Base-by-base conservation (phyloP, 2,888 invertebrate genomes). In the Drosophila tripunctata region DNA sequence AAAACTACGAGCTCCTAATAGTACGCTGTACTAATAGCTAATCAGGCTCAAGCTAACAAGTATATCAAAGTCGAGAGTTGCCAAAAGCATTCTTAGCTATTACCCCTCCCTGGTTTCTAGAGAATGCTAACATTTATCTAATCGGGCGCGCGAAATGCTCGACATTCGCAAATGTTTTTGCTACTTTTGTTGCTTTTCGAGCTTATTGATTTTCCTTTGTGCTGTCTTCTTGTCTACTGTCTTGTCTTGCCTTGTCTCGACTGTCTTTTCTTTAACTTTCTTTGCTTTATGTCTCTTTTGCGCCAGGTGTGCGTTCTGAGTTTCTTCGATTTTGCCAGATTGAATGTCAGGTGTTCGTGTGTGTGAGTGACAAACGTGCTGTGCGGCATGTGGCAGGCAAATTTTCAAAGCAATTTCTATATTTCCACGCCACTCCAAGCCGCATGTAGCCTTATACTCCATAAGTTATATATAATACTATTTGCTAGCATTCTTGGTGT, bases 91-190 rank as follows among this genome's bases (percentile, higher is more conserved):
- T 6, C 6, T 40, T 12, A 2, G 3, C 48, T 48, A 4, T n/a
- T 17, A 4, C 10, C 4, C 24, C 14, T 14, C 7, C 2, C 6
- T 3, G n/a, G 17, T 7, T 3, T n/a, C 12, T 4, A 8, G 22
- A 12, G 35, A 21, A 5, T 8, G 7, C 40, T 30, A n/a, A 17
- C 22, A 63, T 70, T 78, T 85, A 87, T 87, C 80, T 87, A 85
- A 85, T 82, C 88, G 64, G 67, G 55, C 64, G 70, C 67, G 69
- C 80, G 57, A 79, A 85, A 67, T 85, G 57, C 80, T 76, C 65
- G 45, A 58, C 65, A 57, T 84, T 67, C 47, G 56, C 57, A 27
- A 62, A 62, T 68, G 52, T 56, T 69, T 64, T 43, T 36, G 27
- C 33, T 48, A 14, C 54, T 55, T 27, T 31, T 63, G 30, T 55